Percentiles rank a stretch among this genome's conserved stretches.
Conservation (phyloP, 2,888 invertebrate genomes). For the Branchellion lobata region DNA sequence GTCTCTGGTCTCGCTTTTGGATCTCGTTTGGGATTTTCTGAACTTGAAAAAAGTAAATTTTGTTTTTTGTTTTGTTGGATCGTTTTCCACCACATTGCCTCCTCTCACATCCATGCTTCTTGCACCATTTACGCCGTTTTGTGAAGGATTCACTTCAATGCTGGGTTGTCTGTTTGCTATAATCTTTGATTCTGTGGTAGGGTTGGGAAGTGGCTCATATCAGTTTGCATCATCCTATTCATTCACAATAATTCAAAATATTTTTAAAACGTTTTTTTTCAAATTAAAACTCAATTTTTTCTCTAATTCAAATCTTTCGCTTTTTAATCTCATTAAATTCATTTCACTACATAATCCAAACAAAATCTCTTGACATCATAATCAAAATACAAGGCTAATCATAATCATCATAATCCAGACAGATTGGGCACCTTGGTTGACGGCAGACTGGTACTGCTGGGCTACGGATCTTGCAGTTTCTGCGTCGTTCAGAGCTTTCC, state of each 20-base stretch:
- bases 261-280: too few species aligned
- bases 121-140: background rate
- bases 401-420: too few species aligned
- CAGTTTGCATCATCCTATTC: too few species aligned
- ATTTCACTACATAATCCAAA: background rate
- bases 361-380: background rate
- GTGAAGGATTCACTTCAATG: background rate
- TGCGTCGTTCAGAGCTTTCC: constrained; percentile 35
- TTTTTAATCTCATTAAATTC: background rate
- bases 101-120: background rate
- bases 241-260: too few species aligned
- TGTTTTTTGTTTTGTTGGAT: constrained; percentile 18
- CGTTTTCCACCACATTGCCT: background rate
- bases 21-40: constrained; percentile 11
- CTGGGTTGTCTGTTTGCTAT: constrained; percentile 43
- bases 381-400: too few species aligned
- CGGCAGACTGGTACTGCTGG: constrained; percentile 21
- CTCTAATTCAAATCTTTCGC: background rate
- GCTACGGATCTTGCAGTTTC: constrained; percentile 39
- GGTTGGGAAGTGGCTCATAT: background rate
- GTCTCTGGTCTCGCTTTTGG: constrained; percentile 39
- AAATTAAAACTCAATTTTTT: too few species aligned
- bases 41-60: constrained; percentile 36
- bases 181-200: constrained; percentile 31
- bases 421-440: constrained; percentile 34